Percentiles rank a stretch among this genome's conserved stretches.
phyloP scores from a whole-genome alignment of 2,888 invertebrate species.

The Anthoptus insignis region DNA sequence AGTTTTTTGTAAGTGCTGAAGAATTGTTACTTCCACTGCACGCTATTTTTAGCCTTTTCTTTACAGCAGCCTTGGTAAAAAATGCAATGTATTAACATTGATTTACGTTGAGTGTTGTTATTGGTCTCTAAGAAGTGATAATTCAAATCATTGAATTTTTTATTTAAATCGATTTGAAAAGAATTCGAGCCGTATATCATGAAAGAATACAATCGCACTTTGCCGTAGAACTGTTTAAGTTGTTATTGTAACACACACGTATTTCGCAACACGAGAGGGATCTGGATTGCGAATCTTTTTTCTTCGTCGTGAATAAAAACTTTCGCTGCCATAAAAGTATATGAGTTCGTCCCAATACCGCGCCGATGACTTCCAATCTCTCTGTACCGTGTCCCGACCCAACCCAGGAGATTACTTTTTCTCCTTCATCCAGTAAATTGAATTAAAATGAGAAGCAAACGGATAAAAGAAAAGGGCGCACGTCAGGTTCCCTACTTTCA shows the following conservation, averaged over 20 bases:
- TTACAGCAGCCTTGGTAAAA: too few relatives aligned
- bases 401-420: conserved; percentile 84
- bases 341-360: conserved; percentile 85
- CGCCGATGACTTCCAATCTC: conserved; percentile 84
- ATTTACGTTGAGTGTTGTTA: too few relatives aligned
- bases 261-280: conserved; percentile 56
- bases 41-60: too few relatives aligned
- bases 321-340: conserved; percentile 83
- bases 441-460: conserved; percentile 84
- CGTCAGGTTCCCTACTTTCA: conserved; percentile 69
- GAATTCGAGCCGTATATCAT: too few relatives aligned
- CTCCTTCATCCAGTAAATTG: conserved; percentile 84
- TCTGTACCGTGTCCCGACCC: conserved; percentile 80
- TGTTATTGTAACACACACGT: conserved; percentile 43
- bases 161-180: too few relatives aligned
- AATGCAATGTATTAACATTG: too few relatives aligned
- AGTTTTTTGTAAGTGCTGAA: too few relatives aligned
- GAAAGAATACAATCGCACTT: not conserved
- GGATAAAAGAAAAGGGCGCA: conserved; percentile 79
- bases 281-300: conserved; percentile 76
- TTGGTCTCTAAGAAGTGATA: too few relatives aligned
- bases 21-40: too few relatives aligned
- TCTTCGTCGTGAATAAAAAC: conserved; percentile 81
- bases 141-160: too few relatives aligned
- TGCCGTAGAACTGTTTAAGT: conserved; percentile 19